Evolutionary conservation across 2,888 invertebrate species (phyloP), one percentile per base, ranked within the genome.

Genomic region (Troides aeacus): DNA sequence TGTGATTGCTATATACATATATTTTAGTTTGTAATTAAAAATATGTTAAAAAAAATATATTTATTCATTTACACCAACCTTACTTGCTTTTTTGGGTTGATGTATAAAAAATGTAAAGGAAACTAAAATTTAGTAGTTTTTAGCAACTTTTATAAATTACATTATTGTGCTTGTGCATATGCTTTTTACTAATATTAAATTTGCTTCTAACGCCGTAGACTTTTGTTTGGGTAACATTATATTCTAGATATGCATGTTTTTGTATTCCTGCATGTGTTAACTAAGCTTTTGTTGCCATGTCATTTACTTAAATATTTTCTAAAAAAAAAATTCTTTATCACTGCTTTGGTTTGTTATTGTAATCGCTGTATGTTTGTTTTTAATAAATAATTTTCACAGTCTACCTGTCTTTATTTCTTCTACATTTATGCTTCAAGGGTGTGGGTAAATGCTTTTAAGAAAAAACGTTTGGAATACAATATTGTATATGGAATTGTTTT

Each of bases 341-440:
- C 73, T 68, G 71, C 70, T 75, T 74, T 74, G 71, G 63, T 70
- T 71, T 75, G 72, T 70, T 66, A 21, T 61, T 69, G 42, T 65
- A 46, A 30, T 65, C 71, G 72, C 71, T 68, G 63, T 70, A 71
- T 74, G 72, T 72, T 74, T 69, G 77, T 75, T 75, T 78, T 71
- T 71, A 77, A 74, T 74, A 78, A 76, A 78, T 64, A 70, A 50
- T 72, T 72, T 72, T 68, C 36, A 74, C 68, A 72, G 71, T 68
- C 68, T 42, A 21, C 62, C 5, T 59, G 56, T 64, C 64, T 72
- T 53, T n/a, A 18, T n/a, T 53, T 53, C 1, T 53, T 53, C 17
- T 53, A 53, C 53, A 17, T 17, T 17, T 17, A 39, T 10, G 10
- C 39, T 39, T 39, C 1, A 10, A 39, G 8, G 7, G 10, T 10